These are phyloP conservation scores for Tamandua tetradactyla DNA, from an alignment of 2,797 vertebrate species.

Conservation along the genomic window DNA sequence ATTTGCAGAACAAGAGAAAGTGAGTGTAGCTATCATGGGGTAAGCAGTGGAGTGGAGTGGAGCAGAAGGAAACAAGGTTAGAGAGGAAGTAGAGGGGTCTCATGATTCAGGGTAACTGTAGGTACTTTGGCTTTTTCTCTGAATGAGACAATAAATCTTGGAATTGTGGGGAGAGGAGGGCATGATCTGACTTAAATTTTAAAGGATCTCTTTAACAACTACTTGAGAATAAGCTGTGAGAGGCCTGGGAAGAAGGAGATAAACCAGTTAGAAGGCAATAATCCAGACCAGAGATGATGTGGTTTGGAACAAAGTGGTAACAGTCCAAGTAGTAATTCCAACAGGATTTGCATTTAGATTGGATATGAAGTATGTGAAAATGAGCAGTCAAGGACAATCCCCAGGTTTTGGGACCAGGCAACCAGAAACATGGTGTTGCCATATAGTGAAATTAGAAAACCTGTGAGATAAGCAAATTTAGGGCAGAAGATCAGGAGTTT, in stretches of 20 bases:
- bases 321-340: not conserved
- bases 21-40: too few species aligned
- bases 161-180: not conserved
- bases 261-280: not conserved
- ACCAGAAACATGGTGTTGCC: not conserved
- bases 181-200: not conserved
- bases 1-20: not conserved
- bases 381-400: not conserved
- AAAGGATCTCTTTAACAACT: not conserved
- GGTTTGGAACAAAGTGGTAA: not conserved
- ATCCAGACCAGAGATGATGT: not conserved
- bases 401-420: not conserved
- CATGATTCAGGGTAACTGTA: not conserved
- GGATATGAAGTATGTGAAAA: not conserved
- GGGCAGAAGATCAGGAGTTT: not conserved
- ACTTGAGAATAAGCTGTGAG: not conserved
- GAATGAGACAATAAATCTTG: not conserved
- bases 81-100: not conserved
- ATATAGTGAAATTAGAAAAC: not conserved
- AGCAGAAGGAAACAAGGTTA: not conserved
- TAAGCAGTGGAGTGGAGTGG: not conserved
- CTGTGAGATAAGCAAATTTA: not conserved
- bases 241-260: not conserved
- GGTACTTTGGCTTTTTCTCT: not conserved
- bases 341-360: not conserved